A percentile compares a stretch with the other conserved stretches of the same genome.
Evolutionary conservation across 1,140 invertebrate species (phyloP).

Genomic region (Panagrolaimus sp.): DNA sequence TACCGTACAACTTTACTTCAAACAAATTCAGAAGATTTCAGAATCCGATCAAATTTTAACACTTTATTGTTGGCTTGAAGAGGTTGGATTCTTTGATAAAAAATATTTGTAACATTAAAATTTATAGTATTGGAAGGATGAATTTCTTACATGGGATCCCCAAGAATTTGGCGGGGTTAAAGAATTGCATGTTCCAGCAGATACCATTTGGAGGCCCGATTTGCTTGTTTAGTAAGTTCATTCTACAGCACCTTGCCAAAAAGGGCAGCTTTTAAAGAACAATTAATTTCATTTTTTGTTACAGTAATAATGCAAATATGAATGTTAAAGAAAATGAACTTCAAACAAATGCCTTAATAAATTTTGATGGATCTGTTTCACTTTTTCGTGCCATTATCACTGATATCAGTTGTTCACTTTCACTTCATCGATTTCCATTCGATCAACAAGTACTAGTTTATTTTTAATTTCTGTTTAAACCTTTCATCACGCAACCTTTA

Average conservation of each 20-base stretch:
- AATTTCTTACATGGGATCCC: slow-evolving; percentile 40
- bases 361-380: slow-evolving; percentile 50
- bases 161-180: slow-evolving; percentile 38
- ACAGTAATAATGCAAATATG: slow-evolving; percentile 52
- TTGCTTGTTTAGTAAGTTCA: slow-evolving; percentile 51
- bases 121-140: slow-evolving; percentile 26
- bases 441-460: slow-evolving; percentile 44
- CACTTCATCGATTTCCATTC: slow-evolving; percentile 54
- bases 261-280: too few species aligned
- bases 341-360: slow-evolving; percentile 54
- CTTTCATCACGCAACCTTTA: too few species aligned
- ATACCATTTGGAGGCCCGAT: slow-evolving; percentile 50
- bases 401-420: slow-evolving; percentile 50
- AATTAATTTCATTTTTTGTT: neutral
- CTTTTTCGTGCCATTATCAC: slow-evolving; percentile 56
- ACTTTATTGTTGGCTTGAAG: slow-evolving; percentile 56
- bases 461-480: too few species aligned
- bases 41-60: slow-evolving; percentile 57
- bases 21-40: slow-evolving; percentile 57
- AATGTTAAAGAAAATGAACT: slow-evolving; percentile 56
- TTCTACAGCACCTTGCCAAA: too few species aligned
- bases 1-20: slow-evolving; percentile 55
- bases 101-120: neutral
- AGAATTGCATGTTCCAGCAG: slow-evolving; percentile 43
- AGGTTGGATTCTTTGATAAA: slow-evolving; percentile 26